Evolutionary conservation across 1,140 invertebrate genomes (phyloP), one percentile per base, ranked within the genome.

Genomic region (Orussus abietinus): DNA sequence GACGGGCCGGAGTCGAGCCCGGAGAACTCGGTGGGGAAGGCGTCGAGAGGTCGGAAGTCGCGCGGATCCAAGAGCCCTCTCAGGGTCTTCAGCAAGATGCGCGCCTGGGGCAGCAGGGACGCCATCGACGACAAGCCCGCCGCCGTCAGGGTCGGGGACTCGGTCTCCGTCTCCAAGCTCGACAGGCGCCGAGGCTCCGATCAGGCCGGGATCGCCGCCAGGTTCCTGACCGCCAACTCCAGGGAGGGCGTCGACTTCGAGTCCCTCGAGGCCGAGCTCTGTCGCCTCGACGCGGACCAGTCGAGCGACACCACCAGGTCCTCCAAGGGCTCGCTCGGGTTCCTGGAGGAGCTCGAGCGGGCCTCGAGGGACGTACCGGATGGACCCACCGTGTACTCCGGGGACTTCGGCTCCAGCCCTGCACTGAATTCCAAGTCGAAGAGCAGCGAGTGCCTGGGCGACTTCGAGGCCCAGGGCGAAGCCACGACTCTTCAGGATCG

Each of bases 201-300:
- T 9, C 33, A 33, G 18, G 28, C 47, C 12, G 14, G 18, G 7
- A 19, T 30, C 11, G 2, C 11, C 54, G 2, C 66, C 71, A 62
- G 59, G n/a, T 74, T 64, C 11, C 49, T 74, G 1, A 39, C 58
- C 5, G 66, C 67, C 0, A 69, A 70, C 37, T 71, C 68, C 3
- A 63, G 71, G 2, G 64, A 74, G 14, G 66, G 68, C 3, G 64
- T 74, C 22, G 71, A 74, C 37, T 74, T 74, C 19, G 71, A 72
- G 19, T 69, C 61, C 21, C 45, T 72, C 12, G 64, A 70, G 18
- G 53, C 59, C 3, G 66, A 70, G 17, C 42, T 72, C 3, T 59
- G 60, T 31, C 62, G 64, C 40, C 51, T 69, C 3, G 64, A 69
- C 34, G 56, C 59, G 4, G 65, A 69, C 21, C 59, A 65, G 33